Evolutionary conservation across 2,797 vertebrate genomes (phyloP).

Genomic region (Gymnothorax reevesii): DNA sequence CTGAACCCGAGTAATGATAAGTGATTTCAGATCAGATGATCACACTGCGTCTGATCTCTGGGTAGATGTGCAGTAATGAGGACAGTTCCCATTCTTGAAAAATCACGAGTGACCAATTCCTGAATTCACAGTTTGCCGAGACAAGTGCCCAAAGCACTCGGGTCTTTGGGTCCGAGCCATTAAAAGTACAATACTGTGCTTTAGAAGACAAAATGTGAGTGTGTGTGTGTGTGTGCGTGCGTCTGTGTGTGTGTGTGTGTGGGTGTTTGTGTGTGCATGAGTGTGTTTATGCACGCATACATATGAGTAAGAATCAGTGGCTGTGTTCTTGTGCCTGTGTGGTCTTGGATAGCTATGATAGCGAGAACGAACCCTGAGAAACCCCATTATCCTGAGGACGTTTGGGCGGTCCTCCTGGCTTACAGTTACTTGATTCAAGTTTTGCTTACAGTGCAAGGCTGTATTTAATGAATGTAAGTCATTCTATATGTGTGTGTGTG

Average conservation of each 20-base stretch:
- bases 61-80: not conserved
- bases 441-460: no score
- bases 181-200: not conserved
- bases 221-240: not conserved
- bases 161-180: not conserved
- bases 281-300: not conserved
- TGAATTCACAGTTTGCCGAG: not conserved
- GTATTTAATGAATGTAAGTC: no score
- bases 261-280: not conserved
- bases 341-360: no score
- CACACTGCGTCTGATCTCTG: not conserved
- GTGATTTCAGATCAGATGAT: not conserved
- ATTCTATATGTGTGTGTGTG: not conserved
- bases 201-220: not conserved
- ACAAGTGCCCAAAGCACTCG: not conserved
- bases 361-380: no score
- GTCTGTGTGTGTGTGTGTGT: not conserved
- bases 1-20: not conserved
- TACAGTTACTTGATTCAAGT: no score
- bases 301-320: not conserved
- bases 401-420: no score
- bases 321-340: no score
- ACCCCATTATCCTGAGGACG: no score
- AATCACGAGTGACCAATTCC: not conserved
- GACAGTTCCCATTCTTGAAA: not conserved